Evolutionary conservation across 2,113 vertebrate species (phyloP).

Genomic region (Callionymus lyra): DNA sequence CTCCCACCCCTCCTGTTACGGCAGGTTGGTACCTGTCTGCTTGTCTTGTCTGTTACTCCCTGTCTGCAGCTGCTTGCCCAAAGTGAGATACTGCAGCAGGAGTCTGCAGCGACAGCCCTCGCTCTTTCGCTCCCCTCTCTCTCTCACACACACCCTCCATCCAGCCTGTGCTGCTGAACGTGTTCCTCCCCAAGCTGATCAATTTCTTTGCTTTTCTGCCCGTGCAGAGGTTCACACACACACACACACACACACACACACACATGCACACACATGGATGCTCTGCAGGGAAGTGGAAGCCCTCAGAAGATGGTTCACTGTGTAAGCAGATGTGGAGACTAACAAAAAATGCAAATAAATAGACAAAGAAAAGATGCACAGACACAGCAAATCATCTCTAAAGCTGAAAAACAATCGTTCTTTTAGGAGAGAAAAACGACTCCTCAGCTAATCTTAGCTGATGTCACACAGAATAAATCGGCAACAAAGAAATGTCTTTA

Average conservation of each 20-base stretch:
- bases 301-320: slow-evolving; percentile 17
- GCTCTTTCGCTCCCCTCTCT: slow-evolving; percentile 38
- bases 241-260: slow-evolving; percentile 10
- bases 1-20: slow-evolving; percentile 25
- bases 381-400: background rate
- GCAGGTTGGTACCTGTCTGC: slow-evolving; percentile 57
- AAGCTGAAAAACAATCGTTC: background rate
- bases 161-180: slow-evolving; percentile 52
- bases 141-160: slow-evolving; percentile 47
- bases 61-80: slow-evolving; percentile 59
- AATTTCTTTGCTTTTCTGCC: slow-evolving; percentile 57
- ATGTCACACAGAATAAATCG: too few species aligned
- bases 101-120: slow-evolving; percentile 60
- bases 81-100: slow-evolving; percentile 63
- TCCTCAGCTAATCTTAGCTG: too few species aligned
- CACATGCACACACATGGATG: slow-evolving; percentile 24
- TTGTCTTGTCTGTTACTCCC: slow-evolving; percentile 52
- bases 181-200: slow-evolving; percentile 58
- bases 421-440: too few species aligned
- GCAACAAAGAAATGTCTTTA: too few species aligned
- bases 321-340: slow-evolving; percentile 4
- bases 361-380: background rate
- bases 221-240: slow-evolving; percentile 12
- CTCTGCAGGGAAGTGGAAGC: slow-evolving; percentile 32
- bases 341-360: slow-evolving; percentile 1